Conservation (phyloP, 2,113 vertebrate genomes). For the Scartelaos histophorus region DNA sequence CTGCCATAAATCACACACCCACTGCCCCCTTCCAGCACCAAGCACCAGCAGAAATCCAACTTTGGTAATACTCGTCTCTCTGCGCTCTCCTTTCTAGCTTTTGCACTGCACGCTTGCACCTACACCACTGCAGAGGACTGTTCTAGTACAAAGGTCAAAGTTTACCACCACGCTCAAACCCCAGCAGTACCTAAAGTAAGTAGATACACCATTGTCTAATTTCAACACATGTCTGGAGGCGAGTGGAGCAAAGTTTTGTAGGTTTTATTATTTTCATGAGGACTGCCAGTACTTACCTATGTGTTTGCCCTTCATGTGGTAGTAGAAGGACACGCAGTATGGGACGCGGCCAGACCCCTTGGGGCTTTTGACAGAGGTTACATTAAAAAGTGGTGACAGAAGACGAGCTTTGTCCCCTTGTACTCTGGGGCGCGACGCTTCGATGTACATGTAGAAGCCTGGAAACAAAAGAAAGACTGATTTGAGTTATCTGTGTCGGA, state of each 20-base stretch:
- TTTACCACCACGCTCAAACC: slow-evolving; percentile 21
- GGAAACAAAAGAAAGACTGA: slow-evolving; percentile 32
- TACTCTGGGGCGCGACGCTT: slow-evolving; percentile 87
- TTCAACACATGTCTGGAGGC: slow-evolving; percentile 8
- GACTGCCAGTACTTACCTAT: slow-evolving; percentile 85
- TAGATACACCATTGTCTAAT: not conserved
- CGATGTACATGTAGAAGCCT: slow-evolving; percentile 99
- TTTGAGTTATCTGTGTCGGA: not conserved
- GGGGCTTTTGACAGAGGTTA: slow-evolving; percentile 77
- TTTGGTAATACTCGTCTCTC: slow-evolving; percentile 24
- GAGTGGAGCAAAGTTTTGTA: not conserved
- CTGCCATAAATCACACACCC: slow-evolving; percentile 69
- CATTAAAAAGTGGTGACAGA: slow-evolving; percentile 93
- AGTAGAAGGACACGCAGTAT: slow-evolving; percentile 97
- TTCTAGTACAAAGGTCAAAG: slow-evolving; percentile 38
- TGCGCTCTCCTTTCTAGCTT: not conserved
- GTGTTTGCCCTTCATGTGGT: slow-evolving; percentile 98
- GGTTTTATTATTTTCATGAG: not conserved
- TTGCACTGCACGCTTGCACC: not conserved
- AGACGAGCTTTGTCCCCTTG: slow-evolving; percentile 89
- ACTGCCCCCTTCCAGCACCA: slow-evolving; percentile 55
- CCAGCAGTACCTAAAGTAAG: not conserved
- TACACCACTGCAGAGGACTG: slow-evolving; percentile 22
- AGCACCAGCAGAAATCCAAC: slow-evolving; percentile 33
- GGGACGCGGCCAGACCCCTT: slow-evolving; percentile 84